Evolutionary conservation across 1,140 invertebrate species (phyloP), one percentile per base, ranked within the genome.

Genomic region (Drosophila pectinifera): DNA sequence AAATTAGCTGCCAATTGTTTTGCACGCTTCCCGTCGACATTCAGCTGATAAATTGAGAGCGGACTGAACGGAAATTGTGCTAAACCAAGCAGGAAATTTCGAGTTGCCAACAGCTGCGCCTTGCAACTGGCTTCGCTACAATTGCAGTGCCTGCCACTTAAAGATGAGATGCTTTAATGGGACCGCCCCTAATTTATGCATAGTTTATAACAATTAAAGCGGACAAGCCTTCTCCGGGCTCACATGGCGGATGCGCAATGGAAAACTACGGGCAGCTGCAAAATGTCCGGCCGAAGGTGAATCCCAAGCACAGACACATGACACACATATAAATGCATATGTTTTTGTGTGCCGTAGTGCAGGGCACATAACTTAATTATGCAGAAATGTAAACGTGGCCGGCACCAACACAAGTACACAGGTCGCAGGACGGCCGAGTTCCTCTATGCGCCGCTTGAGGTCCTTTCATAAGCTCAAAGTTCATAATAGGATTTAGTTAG

Each of bases 1-100:
- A 86, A 86, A 86, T 86, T 86, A 86, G 83, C 83, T 86, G 83
- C 83, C 83, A 86, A 86, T 86, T 86, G 83, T 86, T 86, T 88
- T 86, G 70, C 68, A 73, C 65, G 80, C 75, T 55, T 59, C 58
- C 56, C 70, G 70, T 83, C 82, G 85, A 88, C 64, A 78, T 85
- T 62, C 68, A 73, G 36, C 75, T 88, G 83, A 86, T 86, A 88
- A 86, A 88, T 86, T 76, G 79, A 38, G 51, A 46, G 26, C 49
- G 68, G 28, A 28, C 49, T 49, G 53, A 74, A 73, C 75, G 83
- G 83, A 86, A 88, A 86, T 86, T 82, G 83, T 86, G 83, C 58
- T 54, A 83, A 80, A 69, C 76, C 83, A 88, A 88, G 83, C 79
- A 76, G 65, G 83, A 86, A 86, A 86, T 88, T 86, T 86, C 61